These are phyloP conservation scores for Zaprionus inermis DNA, from an alignment of 1,140 invertebrate species.

Conservation along the genomic window DNA sequence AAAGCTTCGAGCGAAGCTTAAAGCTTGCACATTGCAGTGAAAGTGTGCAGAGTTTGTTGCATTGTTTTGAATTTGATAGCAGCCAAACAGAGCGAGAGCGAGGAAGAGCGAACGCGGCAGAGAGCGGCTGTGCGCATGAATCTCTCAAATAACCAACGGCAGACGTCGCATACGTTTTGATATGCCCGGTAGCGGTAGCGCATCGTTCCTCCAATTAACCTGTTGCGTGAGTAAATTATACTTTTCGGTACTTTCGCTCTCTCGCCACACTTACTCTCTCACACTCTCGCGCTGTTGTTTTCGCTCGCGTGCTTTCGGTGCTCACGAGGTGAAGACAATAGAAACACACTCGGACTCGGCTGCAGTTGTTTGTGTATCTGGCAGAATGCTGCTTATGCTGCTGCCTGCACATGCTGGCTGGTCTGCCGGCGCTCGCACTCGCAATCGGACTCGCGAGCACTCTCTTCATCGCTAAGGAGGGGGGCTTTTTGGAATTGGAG, in stretches of 20 bases:
- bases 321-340: conserved; percentile 41
- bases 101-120: background rate
- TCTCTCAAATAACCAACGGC: conserved; percentile 15
- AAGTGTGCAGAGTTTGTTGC: conserved; percentile 76
- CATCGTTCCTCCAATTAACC: conserved; percentile 61
- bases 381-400: conserved; percentile 72
- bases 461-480: conserved; percentile 6
- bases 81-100: conserved; percentile 17
- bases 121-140: conserved; percentile 55
- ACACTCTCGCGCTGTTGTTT: background rate
- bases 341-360: conserved; percentile 17
- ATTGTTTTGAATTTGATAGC: conserved; percentile 59
- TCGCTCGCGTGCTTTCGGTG: conserved; percentile 22
- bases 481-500: background rate
- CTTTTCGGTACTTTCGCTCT: conserved; percentile 6
- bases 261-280: conserved; percentile 15
- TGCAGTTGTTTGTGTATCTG: conserved; percentile 46
- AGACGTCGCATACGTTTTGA: conserved; percentile 20
- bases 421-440: conserved; percentile 15
- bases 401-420: conserved; percentile 52
- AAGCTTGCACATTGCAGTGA: conserved; percentile 64
- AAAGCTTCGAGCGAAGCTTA: conserved; percentile 51
- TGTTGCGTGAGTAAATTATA: conserved; percentile 60
- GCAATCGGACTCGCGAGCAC: conserved; percentile 7
- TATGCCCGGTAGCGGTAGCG: conserved; percentile 34